phyloP scores from a whole-genome alignment of 1,140 invertebrate genomes.

The Radopholus similis region DNA sequence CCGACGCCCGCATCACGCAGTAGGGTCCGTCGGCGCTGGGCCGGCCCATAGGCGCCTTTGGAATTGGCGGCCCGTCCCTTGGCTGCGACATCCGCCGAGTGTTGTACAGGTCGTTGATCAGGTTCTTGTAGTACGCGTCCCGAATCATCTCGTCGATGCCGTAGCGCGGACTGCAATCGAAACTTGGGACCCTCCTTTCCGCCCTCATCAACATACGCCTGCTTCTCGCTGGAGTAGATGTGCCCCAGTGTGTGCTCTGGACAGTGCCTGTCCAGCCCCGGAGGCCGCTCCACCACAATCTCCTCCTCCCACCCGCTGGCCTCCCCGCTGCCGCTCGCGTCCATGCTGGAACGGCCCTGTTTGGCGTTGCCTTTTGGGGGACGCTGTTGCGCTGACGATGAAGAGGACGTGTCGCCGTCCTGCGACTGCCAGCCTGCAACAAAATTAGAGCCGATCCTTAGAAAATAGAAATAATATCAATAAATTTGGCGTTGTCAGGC shows the following conservation, averaged over 20 bases:
- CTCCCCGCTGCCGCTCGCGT: conserved; percentile 16
- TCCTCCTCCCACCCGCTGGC: conserved; percentile 37
- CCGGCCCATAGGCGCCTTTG: conserved; percentile 32
- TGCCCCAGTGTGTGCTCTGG: conserved; percentile 31
- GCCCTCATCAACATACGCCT: conserved; percentile 26
- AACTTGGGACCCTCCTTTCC: not conserved
- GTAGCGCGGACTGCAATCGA: conserved; percentile 38
- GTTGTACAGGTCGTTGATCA: conserved; percentile 53
- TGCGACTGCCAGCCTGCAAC: conserved; percentile 28
- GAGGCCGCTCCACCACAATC: conserved; percentile 40
- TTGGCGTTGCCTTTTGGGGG: not conserved
- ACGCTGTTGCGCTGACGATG: not conserved
- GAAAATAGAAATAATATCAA: no score
- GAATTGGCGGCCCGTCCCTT: conserved; percentile 28
- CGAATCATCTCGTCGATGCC: conserved; percentile 43
- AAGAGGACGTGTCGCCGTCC: conserved; percentile 10
- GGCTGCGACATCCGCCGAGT: conserved; percentile 18
- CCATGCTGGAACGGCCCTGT: conserved; percentile 8
- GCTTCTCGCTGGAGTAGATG: conserved; percentile 39
- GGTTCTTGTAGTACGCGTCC: conserved; percentile 41
- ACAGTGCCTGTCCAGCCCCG: conserved; percentile 46
- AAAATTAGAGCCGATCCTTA: not conserved
- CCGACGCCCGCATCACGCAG: conserved; percentile 31
- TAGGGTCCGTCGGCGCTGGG: conserved; percentile 43
- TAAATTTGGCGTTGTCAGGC: no score